Conservation (phyloP, 2,888 invertebrate genomes). For the Nomada fabriciana region DNA sequence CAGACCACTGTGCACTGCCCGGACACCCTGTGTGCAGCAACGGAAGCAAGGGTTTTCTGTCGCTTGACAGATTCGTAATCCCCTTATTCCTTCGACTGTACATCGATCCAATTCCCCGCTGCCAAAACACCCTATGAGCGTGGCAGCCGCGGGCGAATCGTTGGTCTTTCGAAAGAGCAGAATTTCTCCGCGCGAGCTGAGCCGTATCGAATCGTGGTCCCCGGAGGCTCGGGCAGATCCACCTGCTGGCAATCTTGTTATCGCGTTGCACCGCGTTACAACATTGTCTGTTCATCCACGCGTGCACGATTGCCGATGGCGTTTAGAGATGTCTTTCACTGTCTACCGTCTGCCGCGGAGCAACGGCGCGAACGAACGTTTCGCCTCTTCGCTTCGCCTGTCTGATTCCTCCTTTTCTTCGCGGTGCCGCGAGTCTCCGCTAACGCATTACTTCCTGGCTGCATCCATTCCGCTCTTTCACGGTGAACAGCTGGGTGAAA, state of each 20-base stretch:
- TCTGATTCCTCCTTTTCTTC: constrained; percentile 42
- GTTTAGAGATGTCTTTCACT: constrained; percentile 42
- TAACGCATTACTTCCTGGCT: constrained; percentile 56
- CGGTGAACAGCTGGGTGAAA: constrained; percentile 72
- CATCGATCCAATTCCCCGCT: neutral
- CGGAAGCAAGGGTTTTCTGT: too few relatives aligned
- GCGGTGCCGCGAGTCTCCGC: constrained; percentile 33
- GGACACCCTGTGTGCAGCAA: too few relatives aligned
- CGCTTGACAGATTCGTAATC: too few relatives aligned
- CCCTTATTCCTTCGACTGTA: too few relatives aligned
- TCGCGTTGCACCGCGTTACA: constrained; percentile 38
- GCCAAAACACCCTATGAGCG: too few relatives aligned
- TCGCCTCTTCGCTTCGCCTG: constrained; percentile 40
- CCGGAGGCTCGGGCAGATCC: neutral
- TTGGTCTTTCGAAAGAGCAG: constrained; percentile 9
- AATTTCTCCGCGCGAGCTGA: constrained; percentile 25
- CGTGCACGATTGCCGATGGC: constrained; percentile 52
- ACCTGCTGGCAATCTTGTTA: constrained; percentile 52
- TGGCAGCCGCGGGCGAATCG: too few relatives aligned
- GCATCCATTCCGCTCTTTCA: constrained; percentile 44
- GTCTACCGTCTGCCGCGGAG: constrained; percentile 34
- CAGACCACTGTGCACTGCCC: too few relatives aligned
- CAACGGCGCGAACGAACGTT: constrained; percentile 1
- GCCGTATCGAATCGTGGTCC: constrained; percentile 22
- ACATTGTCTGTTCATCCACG: constrained; percentile 44